These are phyloP conservation scores for Dendrocincla tyrannina DNA, from an alignment of 2,797 vertebrate genomes.

Conservation along the genomic window DNA sequence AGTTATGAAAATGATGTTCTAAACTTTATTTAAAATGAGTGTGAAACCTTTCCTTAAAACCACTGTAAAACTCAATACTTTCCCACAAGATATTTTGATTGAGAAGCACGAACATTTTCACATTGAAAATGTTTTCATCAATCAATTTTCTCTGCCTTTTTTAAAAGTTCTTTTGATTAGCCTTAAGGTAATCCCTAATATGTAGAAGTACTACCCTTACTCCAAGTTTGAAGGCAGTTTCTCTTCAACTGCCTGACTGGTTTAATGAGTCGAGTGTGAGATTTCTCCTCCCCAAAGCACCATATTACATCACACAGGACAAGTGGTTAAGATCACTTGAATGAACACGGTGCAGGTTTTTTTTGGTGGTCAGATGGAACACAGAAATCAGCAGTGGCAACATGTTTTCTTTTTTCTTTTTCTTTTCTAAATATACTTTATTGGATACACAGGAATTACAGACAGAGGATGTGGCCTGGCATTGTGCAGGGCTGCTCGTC, in stretches of 20 bases:
- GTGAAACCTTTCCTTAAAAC: neutral
- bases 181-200: neutral
- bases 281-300: conserved; percentile 26
- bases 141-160: neutral
- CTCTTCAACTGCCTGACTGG: neutral
- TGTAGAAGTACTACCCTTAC: rapidly evolving
- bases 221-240: neutral
- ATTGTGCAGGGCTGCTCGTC: conserved; percentile 53
- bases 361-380: conserved; percentile 45
- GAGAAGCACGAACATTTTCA: neutral
- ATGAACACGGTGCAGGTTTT: neutral
- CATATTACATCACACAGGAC: conserved; percentile 44
- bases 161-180: neutral
- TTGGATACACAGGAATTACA: conserved; percentile 52
- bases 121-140: neutral
- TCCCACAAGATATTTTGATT: neutral
- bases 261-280: neutral
- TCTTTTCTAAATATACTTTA: conserved; percentile 15
- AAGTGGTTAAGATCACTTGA: conserved; percentile 50
- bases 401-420: neutral
- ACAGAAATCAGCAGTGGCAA: conserved; percentile 38
- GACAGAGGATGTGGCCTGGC: conserved; percentile 47
- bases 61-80: neutral
- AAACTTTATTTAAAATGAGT: neutral
- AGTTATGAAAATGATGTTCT: neutral